phyloP scores from a whole-genome alignment of 2,113 vertebrate genomes.

The Phyllostomus discolor region DNA sequence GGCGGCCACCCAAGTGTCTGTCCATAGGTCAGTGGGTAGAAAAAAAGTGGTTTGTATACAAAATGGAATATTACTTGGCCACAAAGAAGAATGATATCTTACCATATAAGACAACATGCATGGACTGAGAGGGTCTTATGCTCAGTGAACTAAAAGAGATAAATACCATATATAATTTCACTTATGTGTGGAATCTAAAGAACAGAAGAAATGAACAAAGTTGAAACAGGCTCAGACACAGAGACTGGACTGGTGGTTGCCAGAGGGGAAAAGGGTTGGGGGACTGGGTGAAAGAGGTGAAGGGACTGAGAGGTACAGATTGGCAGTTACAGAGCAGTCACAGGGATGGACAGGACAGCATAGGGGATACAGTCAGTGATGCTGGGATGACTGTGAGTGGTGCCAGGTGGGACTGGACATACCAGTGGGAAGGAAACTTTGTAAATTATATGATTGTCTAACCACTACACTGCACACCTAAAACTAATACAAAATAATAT shows the following conservation, averaged over 20 bases:
- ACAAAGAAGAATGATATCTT: not conserved
- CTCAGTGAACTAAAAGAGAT: not conserved
- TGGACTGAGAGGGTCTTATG: not conserved
- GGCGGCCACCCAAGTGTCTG: not conserved
- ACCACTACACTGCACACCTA: not conserved
- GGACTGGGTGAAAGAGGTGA: not conserved
- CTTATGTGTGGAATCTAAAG: not conserved
- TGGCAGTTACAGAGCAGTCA: not conserved
- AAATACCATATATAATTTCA: not conserved
- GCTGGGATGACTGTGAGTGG: not conserved
- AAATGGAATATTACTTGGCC: not conserved
- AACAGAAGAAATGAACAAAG: not conserved
- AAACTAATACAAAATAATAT: not conserved
- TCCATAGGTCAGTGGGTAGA: not conserved
- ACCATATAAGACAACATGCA: not conserved
- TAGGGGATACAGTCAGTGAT: not conserved
- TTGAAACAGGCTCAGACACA: not conserved
- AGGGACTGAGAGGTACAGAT: not conserved
- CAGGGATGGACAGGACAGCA: not conserved
- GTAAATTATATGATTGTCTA: not conserved
- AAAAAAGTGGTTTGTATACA: not conserved
- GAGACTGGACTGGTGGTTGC: not conserved
- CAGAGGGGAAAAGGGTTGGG: not conserved
- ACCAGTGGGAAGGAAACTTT: not conserved
- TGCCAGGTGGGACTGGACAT: not conserved